phyloP scores from a whole-genome alignment of 2,113 vertebrate species.

The Erpornis zantholeuca region DNA sequence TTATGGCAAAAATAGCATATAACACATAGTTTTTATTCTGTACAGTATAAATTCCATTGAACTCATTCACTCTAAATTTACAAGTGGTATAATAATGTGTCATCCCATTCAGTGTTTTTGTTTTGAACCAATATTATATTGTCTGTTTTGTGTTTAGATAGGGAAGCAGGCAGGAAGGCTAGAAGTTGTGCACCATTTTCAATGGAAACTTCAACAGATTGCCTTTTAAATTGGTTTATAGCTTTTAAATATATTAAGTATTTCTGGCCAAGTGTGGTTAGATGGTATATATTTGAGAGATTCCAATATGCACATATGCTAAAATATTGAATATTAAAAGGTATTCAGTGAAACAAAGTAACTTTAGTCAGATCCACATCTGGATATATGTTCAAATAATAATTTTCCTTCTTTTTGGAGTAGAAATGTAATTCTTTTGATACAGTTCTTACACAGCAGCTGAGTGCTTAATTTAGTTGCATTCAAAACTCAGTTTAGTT shows the following conservation, averaged over 20 bases:
- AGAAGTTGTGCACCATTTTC: not conserved
- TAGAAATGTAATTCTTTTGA: not conserved
- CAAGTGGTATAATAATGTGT: not conserved
- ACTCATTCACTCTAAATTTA: not conserved
- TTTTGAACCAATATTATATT: not conserved
- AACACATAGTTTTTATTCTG: not conserved
- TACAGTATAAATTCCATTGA: not conserved
- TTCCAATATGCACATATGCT: not conserved
- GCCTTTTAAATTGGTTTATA: not conserved
- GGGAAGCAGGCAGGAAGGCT: not conserved
- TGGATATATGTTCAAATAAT: not conserved
- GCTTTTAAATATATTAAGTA: not conserved
- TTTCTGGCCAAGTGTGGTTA: not conserved
- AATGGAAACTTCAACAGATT: not conserved
- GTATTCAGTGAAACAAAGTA: not conserved
- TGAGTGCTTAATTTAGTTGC: not conserved
- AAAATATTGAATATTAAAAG: not conserved
- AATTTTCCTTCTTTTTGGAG: not conserved
- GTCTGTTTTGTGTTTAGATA: not conserved
- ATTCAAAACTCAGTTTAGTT: conserved; percentile 2
- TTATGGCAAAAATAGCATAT: not conserved
- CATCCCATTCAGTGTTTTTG: not conserved
- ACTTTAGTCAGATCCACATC: not conserved
- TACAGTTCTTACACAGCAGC: not conserved
- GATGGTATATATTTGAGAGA: not conserved